Percentiles rank a stretch among this genome's conserved stretches.
These are phyloP conservation scores for Philaethria dido DNA, from an alignment of 2,888 invertebrate genomes.

Conservation along the genomic window DNA sequence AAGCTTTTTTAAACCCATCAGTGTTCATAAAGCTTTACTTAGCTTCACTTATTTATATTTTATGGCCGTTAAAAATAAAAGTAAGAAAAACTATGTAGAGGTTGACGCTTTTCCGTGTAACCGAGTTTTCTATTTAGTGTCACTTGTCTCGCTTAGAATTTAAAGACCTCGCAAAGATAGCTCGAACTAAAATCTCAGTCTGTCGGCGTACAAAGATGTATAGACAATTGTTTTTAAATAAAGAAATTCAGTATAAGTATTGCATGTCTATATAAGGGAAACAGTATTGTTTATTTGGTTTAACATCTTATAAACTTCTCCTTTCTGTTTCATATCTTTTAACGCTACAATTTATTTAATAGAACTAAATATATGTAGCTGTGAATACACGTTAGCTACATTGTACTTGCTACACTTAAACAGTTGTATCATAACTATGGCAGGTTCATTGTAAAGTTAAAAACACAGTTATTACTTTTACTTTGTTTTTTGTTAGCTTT, in stretches of 20 bases:
- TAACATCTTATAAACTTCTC: not conserved
- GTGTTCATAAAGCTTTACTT: slow-evolving; percentile 23
- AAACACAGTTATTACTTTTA: slow-evolving; percentile 6
- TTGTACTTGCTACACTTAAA: not conserved
- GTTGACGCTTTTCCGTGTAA: slow-evolving; percentile 41
- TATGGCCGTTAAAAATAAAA: slow-evolving; percentile 35
- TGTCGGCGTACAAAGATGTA: slow-evolving; percentile 29
- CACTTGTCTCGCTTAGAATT: slow-evolving; percentile 42
- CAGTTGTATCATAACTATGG: slow-evolving; percentile 1
- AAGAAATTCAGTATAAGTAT: slow-evolving; percentile 15
- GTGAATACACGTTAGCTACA: not conserved
- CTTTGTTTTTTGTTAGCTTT: slow-evolving; percentile 1
- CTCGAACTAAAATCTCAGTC: slow-evolving; percentile 36
- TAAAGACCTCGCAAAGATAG: slow-evolving; percentile 40
- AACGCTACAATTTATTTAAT: not conserved
- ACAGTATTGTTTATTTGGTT: not conserved
- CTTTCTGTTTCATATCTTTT: not conserved
- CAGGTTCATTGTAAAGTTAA: not conserved
- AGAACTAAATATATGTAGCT: not conserved
- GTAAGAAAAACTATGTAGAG: slow-evolving; percentile 34
- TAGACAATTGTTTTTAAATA: slow-evolving; percentile 16
- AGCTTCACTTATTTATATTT: slow-evolving; percentile 15
- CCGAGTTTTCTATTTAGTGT: slow-evolving; percentile 44
- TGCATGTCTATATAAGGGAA: not conserved
- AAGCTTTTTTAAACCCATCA: slow-evolving; percentile 15